Evolutionary conservation across 1,140 invertebrate genomes (phyloP).

Genomic region (Scaptomyza hsui): DNA sequence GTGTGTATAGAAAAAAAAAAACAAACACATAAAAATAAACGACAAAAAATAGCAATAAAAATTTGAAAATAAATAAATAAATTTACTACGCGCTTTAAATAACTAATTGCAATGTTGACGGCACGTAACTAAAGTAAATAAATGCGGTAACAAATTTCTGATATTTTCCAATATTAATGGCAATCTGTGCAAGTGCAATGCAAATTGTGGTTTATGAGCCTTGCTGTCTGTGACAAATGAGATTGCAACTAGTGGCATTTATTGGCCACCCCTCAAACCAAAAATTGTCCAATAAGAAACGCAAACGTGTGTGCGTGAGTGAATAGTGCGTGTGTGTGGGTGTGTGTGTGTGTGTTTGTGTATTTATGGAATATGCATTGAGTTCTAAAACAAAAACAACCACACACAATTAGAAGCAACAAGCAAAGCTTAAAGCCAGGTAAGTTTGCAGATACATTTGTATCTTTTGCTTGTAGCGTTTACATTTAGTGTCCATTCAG

Average conservation of each 20-base stretch:
- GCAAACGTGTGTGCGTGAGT: conserved; percentile 18
- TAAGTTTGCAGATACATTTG: conserved; percentile 50
- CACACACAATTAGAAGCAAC: conserved; percentile 3
- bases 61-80: conserved; percentile 34
- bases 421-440: conserved; percentile 28
- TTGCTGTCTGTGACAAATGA: conserved; percentile 55
- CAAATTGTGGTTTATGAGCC: conserved; percentile 60
- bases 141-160: conserved; percentile 27
- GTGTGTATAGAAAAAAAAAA: conserved; percentile 44
- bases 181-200: conserved; percentile 67
- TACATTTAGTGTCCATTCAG: conserved; percentile 25
- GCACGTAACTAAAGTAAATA: conserved; percentile 44
- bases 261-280: conserved; percentile 7
- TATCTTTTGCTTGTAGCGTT: conserved; percentile 10
- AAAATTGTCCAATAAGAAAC: conserved; percentile 54
- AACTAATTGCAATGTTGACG: conserved; percentile 67
- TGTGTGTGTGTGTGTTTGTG: conserved; percentile 35
- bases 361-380: conserved; percentile 62
- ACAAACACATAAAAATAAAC: conserved; percentile 18
- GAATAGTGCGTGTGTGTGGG: conserved; percentile 17
- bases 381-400: conserved; percentile 24
- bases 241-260: conserved; percentile 47
- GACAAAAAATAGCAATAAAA: conserved; percentile 11
- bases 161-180: conserved; percentile 28
- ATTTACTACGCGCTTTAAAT: conserved; percentile 33